These are phyloP conservation scores for Haemorhous mexicanus DNA, from an alignment of 2,113 vertebrate species.

Conservation along the genomic window DNA sequence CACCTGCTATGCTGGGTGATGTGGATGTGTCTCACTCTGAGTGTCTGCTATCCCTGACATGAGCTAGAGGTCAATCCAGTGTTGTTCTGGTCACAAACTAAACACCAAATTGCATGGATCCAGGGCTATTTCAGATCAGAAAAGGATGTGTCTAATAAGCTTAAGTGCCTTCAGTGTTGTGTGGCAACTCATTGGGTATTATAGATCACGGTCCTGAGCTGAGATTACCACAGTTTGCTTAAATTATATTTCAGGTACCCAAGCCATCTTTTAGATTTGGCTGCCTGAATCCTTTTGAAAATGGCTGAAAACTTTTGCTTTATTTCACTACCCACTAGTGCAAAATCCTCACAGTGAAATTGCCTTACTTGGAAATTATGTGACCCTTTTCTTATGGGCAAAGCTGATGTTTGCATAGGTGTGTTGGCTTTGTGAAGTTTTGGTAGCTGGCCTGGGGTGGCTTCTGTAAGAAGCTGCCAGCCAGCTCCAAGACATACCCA, in stretches of 20 bases:
- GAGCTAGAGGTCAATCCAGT: background rate
- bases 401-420: background rate
- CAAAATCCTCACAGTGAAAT: background rate
- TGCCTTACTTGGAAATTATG: background rate
- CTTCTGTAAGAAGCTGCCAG: background rate
- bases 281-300: background rate
- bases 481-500: background rate
- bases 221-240: background rate
- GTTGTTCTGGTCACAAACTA: background rate
- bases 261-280: background rate
- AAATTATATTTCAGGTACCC: background rate
- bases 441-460: background rate
- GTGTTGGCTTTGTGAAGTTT: background rate
- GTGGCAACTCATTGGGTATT: background rate
- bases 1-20: background rate
- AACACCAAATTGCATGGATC: background rate
- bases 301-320: background rate
- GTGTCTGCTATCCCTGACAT: background rate
- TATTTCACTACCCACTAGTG: background rate
- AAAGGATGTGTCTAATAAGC: background rate
- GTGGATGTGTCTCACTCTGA: background rate
- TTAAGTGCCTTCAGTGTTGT: background rate
- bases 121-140: background rate
- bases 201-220: background rate
- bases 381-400: background rate